These are phyloP conservation scores for Drosophila virilis DNA, from an alignment of 1,140 invertebrate genomes.

Conservation along the genomic window DNA sequence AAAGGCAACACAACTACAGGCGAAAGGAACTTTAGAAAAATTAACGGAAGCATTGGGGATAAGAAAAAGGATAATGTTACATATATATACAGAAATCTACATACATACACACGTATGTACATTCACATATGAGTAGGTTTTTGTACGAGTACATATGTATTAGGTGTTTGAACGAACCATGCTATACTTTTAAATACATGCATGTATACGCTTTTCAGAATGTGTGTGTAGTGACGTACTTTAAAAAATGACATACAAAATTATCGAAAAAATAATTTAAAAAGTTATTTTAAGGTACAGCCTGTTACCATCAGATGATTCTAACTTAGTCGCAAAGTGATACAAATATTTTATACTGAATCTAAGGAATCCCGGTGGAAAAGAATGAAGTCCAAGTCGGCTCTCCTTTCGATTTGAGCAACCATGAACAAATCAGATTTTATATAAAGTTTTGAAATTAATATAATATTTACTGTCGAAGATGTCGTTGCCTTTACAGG, in stretches of 20 bases:
- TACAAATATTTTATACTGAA: too few species aligned
- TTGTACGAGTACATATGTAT: neutral
- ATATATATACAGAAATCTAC: conserved; percentile 7
- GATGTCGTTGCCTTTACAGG: too few species aligned
- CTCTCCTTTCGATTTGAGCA: too few species aligned
- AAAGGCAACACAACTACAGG: conserved; percentile 48
- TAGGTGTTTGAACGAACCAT: conserved; percentile 1
- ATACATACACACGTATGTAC: neutral
- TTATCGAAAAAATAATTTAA: conserved; percentile 18
- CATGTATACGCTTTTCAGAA: neutral
- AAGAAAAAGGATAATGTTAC: conserved; percentile 61
- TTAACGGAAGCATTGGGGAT: conserved; percentile 55
- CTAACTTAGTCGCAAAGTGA: too few species aligned
- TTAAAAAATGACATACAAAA: neutral
- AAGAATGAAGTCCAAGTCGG: too few species aligned
- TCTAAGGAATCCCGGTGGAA: too few species aligned
- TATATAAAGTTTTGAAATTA: too few species aligned
- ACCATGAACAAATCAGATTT: too few species aligned
- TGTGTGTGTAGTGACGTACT: neutral
- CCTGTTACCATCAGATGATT: neutral
- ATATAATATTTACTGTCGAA: too few species aligned
- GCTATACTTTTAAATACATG: neutral
- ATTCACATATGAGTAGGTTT: neutral
- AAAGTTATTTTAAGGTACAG: conserved; percentile 6
- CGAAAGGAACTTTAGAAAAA: conserved; percentile 62